Evolutionary conservation across 2,888 invertebrate genomes (phyloP).

Genomic region (Ligdia adustata): DNA sequence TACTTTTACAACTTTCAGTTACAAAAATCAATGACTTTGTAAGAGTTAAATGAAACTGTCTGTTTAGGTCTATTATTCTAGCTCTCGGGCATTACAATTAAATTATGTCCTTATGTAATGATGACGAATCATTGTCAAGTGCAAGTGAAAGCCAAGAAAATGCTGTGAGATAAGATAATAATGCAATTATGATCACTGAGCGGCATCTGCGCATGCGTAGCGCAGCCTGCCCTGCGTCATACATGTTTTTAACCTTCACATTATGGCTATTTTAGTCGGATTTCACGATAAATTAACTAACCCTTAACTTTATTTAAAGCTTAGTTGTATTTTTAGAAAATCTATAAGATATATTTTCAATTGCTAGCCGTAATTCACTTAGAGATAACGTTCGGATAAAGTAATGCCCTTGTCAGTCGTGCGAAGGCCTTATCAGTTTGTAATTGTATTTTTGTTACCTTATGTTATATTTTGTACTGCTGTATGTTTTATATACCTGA

Average conservation of each 20-base stretch:
- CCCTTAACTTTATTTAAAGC: too few relatives aligned
- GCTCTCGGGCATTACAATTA: background rate
- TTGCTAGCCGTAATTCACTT: too few relatives aligned
- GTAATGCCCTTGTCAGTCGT: too few relatives aligned
- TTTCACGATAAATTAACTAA: too few relatives aligned
- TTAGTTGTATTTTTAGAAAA: too few relatives aligned
- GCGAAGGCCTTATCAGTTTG: too few relatives aligned
- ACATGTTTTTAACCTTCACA: constrained; percentile 44
- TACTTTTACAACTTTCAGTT: constrained; percentile 2
- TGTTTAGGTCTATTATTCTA: background rate
- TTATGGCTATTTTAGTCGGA: constrained; percentile 29
- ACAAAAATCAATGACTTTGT: constrained; percentile 13
- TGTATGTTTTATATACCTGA: too few relatives aligned
- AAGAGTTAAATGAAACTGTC: background rate
- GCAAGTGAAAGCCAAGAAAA: constrained; percentile 32
- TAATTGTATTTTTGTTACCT: too few relatives aligned
- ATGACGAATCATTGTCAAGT: background rate
- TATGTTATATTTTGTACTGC: too few relatives aligned
- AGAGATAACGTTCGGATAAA: too few relatives aligned
- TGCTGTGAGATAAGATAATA: constrained; percentile 46
- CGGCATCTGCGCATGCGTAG: constrained; percentile 53
- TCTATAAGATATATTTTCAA: too few relatives aligned
- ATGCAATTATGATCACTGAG: constrained; percentile 50
- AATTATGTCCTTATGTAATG: background rate
- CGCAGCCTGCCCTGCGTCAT: constrained; percentile 56